Conservation (phyloP, 2,888 invertebrate genomes). For the Muschampia plurimacula region DNA sequence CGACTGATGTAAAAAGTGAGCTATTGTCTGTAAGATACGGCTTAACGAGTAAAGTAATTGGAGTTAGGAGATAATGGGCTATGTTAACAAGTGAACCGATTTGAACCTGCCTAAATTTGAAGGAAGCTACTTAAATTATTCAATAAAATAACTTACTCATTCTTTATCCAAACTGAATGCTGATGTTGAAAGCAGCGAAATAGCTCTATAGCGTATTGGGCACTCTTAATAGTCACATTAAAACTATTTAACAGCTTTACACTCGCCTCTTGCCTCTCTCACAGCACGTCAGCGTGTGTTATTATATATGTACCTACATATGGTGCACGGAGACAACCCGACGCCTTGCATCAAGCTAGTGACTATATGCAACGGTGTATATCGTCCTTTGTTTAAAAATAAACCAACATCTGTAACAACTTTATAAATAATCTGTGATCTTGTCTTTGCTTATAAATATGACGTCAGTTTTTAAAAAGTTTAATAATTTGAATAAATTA, state of each 20-base stretch:
- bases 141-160: background rate
- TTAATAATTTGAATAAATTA: too few relatives aligned
- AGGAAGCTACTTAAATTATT: background rate
- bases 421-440: slow-evolving; percentile 19
- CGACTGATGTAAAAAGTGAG: slow-evolving; percentile 31
- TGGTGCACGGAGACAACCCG: slow-evolving; percentile 58
- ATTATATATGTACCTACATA: slow-evolving; percentile 18
- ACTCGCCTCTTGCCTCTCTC: slow-evolving; percentile 22
- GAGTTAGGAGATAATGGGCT: slow-evolving; percentile 32
- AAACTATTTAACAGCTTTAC: slow-evolving; percentile 20
- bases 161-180: background rate
- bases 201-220: background rate
- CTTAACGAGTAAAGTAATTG: slow-evolving; percentile 36
- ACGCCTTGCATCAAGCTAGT: slow-evolving; percentile 58
- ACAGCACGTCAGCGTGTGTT: slow-evolving; percentile 23
- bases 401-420: slow-evolving; percentile 17
- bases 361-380: slow-evolving; percentile 4
- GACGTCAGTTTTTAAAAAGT: background rate
- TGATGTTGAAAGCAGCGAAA: background rate
- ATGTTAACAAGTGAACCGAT: slow-evolving; percentile 34
- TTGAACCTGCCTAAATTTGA: slow-evolving; percentile 32
- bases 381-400: slow-evolving; percentile 33
- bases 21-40: slow-evolving; percentile 34
- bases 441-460: background rate
- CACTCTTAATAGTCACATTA: slow-evolving; percentile 1